Evolutionary conservation across 2,888 invertebrate genomes (phyloP).

Genomic region (Sesia bembeciformis): DNA sequence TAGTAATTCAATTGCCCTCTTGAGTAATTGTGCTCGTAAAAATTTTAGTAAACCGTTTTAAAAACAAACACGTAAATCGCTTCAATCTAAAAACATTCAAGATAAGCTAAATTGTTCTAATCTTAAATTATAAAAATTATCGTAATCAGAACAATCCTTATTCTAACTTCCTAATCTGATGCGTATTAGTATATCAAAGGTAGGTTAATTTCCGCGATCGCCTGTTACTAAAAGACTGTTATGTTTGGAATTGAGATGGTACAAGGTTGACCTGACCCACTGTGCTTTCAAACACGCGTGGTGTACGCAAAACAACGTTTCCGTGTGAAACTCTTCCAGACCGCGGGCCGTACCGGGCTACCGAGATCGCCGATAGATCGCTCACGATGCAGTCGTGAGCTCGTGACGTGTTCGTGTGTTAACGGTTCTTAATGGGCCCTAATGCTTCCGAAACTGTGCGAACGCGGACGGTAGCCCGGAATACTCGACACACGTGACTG

Average conservation of each 20-base stretch:
- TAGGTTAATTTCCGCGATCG: too few relatives aligned
- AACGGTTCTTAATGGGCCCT: conserved; percentile 73
- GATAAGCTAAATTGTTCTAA: background rate
- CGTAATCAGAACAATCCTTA: too few relatives aligned
- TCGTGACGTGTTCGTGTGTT: conserved; percentile 68
- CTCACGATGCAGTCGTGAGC: conserved; percentile 60
- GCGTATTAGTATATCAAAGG: too few relatives aligned
- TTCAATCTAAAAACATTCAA: background rate
- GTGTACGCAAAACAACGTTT: conserved; percentile 29
- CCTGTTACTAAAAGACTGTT: too few relatives aligned
- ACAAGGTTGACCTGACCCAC: background rate
- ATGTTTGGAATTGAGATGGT: background rate
- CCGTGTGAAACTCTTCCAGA: conserved; percentile 57
- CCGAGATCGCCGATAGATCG: conserved; percentile 68
- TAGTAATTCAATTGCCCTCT: background rate
- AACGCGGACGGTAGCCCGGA: conserved; percentile 66
- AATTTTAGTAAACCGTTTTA: background rate
- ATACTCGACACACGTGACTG: conserved; percentile 60
- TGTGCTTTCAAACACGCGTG: conserved; percentile 10
- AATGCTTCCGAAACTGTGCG: conserved; percentile 75
- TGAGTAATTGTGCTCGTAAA: background rate
- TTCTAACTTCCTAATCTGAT: too few relatives aligned
- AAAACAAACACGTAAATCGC: background rate
- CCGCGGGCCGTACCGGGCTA: conserved; percentile 47
- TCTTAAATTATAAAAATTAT: too few relatives aligned